These are phyloP conservation scores for Prinia subflava DNA, from an alignment of 2,113 vertebrate species.

Conservation along the genomic window DNA sequence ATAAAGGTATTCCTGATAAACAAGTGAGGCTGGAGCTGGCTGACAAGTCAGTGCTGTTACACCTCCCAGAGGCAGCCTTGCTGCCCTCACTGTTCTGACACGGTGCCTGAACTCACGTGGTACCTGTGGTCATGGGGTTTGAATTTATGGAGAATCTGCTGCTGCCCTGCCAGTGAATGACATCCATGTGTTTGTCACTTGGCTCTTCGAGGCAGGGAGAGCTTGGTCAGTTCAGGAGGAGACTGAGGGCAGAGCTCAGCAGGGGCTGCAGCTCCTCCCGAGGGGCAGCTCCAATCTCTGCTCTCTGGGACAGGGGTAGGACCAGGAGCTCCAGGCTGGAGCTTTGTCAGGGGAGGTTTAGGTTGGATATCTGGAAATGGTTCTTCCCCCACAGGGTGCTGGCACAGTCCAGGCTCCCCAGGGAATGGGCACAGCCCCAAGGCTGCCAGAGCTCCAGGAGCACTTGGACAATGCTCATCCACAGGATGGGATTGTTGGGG, in stretches of 20 bases:
- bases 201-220: not conserved
- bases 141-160: not conserved
- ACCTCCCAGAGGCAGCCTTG: not conserved
- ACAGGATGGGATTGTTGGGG: not conserved
- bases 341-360: not conserved
- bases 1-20: not conserved
- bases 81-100: not conserved
- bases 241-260: not conserved
- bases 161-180: not conserved
- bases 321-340: not conserved
- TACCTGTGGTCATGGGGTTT: not conserved
- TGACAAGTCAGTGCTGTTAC: not conserved
- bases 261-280: not conserved
- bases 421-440: rapidly evolving
- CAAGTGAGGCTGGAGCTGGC: not conserved
- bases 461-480: rapidly evolving
- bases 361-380: not conserved
- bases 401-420: not conserved
- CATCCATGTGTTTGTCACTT: not conserved
- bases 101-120: not conserved
- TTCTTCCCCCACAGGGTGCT: not conserved
- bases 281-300: not conserved
- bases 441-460: not conserved
- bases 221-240: not conserved
- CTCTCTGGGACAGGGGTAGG: not conserved